phyloP scores from a whole-genome alignment of 1,140 invertebrate genomes.

The Octopus sinensis region DNA sequence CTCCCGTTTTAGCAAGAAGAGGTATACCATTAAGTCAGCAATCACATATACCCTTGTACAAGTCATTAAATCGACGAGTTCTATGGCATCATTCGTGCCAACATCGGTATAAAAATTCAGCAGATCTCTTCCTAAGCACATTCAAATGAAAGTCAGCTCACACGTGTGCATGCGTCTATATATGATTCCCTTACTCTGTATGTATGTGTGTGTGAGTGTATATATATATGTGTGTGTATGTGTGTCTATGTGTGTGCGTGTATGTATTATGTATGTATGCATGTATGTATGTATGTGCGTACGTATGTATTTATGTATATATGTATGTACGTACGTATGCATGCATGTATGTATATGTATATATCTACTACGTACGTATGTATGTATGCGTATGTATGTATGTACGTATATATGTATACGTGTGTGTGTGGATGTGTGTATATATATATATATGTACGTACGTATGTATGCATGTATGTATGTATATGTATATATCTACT shows the following conservation, averaged over 20 bases:
- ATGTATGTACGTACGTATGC: background rate
- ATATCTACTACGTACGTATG: background rate
- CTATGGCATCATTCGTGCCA: no score
- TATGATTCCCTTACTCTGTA: no score
- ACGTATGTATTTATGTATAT: background rate
- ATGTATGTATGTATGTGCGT: background rate
- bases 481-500: background rate
- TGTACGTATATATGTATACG: background rate
- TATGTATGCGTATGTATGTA: background rate
- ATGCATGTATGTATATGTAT: background rate
- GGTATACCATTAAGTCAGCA: no score
- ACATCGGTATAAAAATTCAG: no score
- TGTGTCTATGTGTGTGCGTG: background rate
- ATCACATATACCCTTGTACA: no score
- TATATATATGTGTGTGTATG: background rate
- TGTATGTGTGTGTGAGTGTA: background rate
- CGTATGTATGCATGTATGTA: background rate
- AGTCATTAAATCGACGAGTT: no score
- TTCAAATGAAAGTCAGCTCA: no score
- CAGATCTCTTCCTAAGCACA: no score
- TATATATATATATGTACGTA: background rate
- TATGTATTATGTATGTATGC: background rate
- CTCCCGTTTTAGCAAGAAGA: no score
- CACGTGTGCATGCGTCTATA: no score
- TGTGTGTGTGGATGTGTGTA: background rate